These are phyloP conservation scores for Alauda arvensis DNA, from an alignment of 2,797 vertebrate genomes.

Conservation along the genomic window DNA sequence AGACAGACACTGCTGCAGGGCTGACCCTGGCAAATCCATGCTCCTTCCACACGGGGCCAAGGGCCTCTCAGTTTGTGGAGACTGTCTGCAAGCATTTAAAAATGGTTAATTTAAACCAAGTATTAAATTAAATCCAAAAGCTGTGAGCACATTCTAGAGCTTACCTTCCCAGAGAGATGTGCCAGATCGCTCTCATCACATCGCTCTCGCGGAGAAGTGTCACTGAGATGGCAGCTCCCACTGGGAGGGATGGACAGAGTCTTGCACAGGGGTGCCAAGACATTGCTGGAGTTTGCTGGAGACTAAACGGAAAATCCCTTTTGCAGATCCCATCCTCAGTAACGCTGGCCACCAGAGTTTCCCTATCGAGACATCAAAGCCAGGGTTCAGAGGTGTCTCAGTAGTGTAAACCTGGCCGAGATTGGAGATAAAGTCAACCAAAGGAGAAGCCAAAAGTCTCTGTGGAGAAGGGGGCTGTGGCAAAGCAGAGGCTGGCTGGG, in stretches of 20 bases:
- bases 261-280: conserved; percentile 21
- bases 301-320: conserved; percentile 52
- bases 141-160: conserved; percentile 41
- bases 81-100: conserved; percentile 56
- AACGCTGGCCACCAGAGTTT: conserved; percentile 3
- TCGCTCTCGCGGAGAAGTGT: neutral
- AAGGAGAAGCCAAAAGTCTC: conserved; percentile 7
- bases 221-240: conserved; percentile 56
- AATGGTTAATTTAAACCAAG: conserved; percentile 59
- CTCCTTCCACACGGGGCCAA: neutral
- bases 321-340: conserved; percentile 22
- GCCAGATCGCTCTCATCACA: conserved; percentile 58
- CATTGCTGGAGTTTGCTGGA: conserved; percentile 12
- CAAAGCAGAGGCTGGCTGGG: neutral
- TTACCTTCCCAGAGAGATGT: conserved; percentile 55
- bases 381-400: neutral
- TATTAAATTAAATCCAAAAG: conserved; percentile 60
- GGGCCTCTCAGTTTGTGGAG: conserved; percentile 44
- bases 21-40: neutral
- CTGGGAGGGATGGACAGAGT: conserved; percentile 35
- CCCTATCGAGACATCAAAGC: conserved; percentile 5
- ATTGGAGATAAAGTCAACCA: neutral
- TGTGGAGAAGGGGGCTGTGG: neutral
- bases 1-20: neutral
- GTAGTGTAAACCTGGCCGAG: conserved; percentile 16